Conservation (phyloP, 2,113 vertebrate genomes). For the Mormoops blainvillei region DNA sequence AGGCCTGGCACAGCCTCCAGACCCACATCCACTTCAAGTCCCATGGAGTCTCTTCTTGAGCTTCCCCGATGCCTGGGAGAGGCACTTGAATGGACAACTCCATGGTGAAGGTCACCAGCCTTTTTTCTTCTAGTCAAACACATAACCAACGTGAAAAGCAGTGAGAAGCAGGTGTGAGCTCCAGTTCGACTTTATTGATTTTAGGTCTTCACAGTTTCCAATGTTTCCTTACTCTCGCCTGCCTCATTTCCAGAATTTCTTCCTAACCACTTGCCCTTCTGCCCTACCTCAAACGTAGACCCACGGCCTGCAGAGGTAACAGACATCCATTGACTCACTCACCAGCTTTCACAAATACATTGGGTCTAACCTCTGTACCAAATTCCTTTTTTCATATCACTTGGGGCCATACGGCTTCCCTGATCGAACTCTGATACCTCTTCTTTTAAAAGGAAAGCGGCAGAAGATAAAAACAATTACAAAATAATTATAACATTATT, state of each 20-base stretch:
- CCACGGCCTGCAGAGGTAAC: not conserved
- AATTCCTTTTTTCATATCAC: not conserved
- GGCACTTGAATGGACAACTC: not conserved
- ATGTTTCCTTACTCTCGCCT: not conserved
- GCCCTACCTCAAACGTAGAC: not conserved
- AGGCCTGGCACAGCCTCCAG: not conserved
- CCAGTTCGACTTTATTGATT: not conserved
- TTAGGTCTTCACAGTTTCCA: not conserved
- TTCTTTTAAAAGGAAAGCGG: not conserved
- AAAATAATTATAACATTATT: not conserved
- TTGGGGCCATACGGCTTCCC: not conserved
- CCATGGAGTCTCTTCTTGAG: not conserved
- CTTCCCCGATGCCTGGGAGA: not conserved
- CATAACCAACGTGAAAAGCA: not conserved
- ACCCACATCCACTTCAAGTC: not conserved
- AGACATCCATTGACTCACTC: not conserved
- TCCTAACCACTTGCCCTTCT: not conserved
- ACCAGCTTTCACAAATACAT: not conserved
- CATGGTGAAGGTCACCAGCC: not conserved
- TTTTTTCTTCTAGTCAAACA: not conserved
- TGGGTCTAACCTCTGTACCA: not conserved
- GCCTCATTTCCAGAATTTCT: not conserved
- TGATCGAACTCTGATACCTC: not conserved
- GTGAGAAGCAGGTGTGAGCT: not conserved
- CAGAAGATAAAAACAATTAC: not conserved